Conservation (phyloP, 2,797 vertebrate genomes). For the Alosa sapidissima region DNA sequence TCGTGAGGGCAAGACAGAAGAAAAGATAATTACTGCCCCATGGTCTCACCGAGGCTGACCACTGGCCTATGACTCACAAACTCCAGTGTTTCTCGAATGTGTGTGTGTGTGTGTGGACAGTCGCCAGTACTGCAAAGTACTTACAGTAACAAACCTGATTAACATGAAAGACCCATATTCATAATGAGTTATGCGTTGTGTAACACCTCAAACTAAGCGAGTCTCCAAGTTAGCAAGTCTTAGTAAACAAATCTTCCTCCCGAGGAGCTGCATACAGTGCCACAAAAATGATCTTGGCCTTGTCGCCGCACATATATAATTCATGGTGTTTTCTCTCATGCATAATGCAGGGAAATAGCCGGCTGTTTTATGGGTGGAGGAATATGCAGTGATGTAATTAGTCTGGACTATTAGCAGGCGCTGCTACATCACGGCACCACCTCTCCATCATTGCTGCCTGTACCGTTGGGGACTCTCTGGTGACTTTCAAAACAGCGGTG, state of each 20-base stretch:
- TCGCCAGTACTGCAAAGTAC: background rate
- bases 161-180: background rate
- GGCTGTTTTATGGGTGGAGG: conserved; percentile 46
- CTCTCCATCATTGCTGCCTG: conserved; percentile 35
- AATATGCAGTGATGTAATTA: conserved; percentile 46
- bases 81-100: background rate
- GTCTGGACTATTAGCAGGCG: conserved; percentile 46
- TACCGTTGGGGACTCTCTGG: conserved; percentile 25
- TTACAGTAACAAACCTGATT: background rate
- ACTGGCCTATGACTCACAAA: conserved; percentile 24
- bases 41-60: background rate
- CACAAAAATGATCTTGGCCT: conserved; percentile 39
- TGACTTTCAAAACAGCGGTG: conserved; percentile 37
- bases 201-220: background rate
- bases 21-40: conserved; percentile 20
- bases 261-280: conserved; percentile 30
- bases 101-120: background rate
- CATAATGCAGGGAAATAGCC: conserved; percentile 57
- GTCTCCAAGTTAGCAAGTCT: background rate
- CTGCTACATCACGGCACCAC: conserved; percentile 30
- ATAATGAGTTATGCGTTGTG: conserved; percentile 1
- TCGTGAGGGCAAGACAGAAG: background rate
- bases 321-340: conserved; percentile 52
- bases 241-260: conserved; percentile 33
- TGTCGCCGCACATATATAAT: conserved; percentile 54